Base-by-base conservation (phyloP, 2,797 vertebrate species). In the Siniperca scherzeri region DNA sequence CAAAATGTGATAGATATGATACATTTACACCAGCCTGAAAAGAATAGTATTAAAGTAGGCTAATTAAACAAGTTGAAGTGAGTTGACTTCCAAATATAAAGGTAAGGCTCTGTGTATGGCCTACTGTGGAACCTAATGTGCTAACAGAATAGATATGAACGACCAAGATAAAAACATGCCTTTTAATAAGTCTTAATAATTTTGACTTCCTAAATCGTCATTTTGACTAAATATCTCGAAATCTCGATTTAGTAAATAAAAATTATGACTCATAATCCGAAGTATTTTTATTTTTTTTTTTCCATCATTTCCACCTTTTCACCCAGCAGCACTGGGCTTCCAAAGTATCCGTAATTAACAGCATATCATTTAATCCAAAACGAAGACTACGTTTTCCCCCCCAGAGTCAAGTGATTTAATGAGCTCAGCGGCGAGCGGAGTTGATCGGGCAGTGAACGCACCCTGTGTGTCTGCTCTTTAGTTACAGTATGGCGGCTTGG, bases 401-500 rank as follows among this genome's bases (percentile, higher is more conserved):
- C 19, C 21, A 8, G 14, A 22, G 27, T 56, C 8, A 13, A 36
- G 4, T 33, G 65, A 14, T 67, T 2, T 36, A 55, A 64, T 69
- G 71, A 60, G 61, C 65, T 77, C 48, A 68, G 75, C 65, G 55
- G 57, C 38, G 55, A 65, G 62, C 12, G 38, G 27, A 70, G 87
- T 56, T 50, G 67, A 77, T 27, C 25, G 73, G 85, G 14, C 92
- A 5, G 12, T 91, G 90, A 93, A 93, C 88, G 91, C 92, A 84
- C 80, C 91, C 56, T 87, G 88, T 78, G 86, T 88, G 89, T 91
- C 90, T 93, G 89, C 91, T 87, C 90, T 95, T 85, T 89, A 77
- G 83, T 91, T 93, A 83, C 95, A 94, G 92, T 95, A 96, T 96
- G 96, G 96, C 95, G 94, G 92, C 92, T 21, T 33, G 78, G 87